Evolutionary conservation across 2,113 vertebrate genomes (phyloP).

Genomic region (Oncorhynchus tshawytscha): DNA sequence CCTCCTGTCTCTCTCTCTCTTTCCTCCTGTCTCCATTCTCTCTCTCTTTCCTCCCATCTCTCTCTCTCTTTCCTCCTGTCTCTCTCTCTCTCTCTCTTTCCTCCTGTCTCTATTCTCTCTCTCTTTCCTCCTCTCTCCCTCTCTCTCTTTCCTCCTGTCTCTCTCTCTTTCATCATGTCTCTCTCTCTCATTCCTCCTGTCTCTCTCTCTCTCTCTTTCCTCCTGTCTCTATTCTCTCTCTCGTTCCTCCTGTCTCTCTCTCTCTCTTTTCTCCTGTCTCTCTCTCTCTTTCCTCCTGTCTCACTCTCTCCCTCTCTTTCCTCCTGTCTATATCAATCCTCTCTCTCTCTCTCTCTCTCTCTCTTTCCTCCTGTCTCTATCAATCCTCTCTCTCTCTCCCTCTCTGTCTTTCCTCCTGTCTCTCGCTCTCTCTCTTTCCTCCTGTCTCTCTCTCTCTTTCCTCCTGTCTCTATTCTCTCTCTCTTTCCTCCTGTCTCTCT

Average conservation of each 20-base stretch:
- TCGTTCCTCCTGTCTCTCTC: too few species aligned
- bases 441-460: conserved; percentile 36
- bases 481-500: conserved; percentile 23
- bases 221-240: conserved; percentile 12
- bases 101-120: conserved; percentile 8
- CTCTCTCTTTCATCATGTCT: conserved; percentile 12
- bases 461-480: conserved; percentile 4
- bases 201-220: conserved; percentile 27
- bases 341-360: conserved; percentile 9
- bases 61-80: not conserved
- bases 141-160: not conserved
- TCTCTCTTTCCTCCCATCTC: not conserved
- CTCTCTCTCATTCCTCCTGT: conserved; percentile 36
- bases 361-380: not conserved
- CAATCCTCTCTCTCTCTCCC: conserved; percentile 19
- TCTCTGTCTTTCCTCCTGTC: conserved; percentile 41
- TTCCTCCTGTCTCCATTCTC: not conserved
- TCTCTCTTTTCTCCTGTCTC: not conserved
- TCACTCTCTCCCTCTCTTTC: too few species aligned
- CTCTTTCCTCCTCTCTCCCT: conserved; percentile 2
- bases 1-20: not conserved
- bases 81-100: conserved; percentile 37
- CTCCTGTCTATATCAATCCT: not conserved
- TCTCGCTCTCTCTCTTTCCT: conserved; percentile 31
- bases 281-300: conserved; percentile 15